A percentile compares a stretch with the other conserved stretches of the same genome.
phyloP scores from a whole-genome alignment of 1,140 invertebrate genomes.

The Heliconius himera region DNA sequence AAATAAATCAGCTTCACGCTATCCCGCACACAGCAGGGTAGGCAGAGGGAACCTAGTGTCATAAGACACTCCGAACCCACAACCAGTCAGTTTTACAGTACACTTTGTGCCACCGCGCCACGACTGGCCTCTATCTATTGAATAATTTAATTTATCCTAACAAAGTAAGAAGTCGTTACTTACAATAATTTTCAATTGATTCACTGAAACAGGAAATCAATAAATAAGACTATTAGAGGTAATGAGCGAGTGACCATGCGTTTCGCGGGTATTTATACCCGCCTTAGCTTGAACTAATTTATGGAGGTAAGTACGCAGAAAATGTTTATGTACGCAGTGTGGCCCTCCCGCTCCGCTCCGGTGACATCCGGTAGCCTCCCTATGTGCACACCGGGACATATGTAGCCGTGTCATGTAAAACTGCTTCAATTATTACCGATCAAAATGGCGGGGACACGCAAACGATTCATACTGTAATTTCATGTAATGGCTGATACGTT shows the following conservation, averaged over 20 bases:
- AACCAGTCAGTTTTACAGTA: no score
- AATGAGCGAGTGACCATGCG: conserved; percentile 61
- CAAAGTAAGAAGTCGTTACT: background rate
- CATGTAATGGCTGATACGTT: conserved; percentile 28
- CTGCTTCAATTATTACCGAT: conserved; percentile 45
- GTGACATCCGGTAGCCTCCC: conserved; percentile 68
- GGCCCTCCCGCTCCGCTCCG: conserved; percentile 49
- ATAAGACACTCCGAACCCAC: no score
- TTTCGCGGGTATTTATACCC: conserved; percentile 75
- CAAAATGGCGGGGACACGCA: conserved; percentile 42
- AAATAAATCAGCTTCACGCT: no score
- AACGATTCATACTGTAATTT: conserved; percentile 40
- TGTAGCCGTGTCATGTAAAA: conserved; percentile 40
- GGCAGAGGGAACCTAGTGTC: no score
- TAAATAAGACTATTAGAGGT: conserved; percentile 71
- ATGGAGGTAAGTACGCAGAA: conserved; percentile 80
- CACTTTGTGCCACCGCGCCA: no score
- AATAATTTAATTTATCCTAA: background rate
- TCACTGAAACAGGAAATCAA: conserved; percentile 54
- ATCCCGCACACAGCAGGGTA: no score
- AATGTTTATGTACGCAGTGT: conserved; percentile 74
- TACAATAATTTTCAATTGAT: conserved; percentile 18
- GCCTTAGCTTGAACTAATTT: conserved; percentile 78
- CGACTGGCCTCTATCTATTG: no score
- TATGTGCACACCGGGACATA: conserved; percentile 34